Evolutionary conservation across 1,140 invertebrate species (phyloP), one percentile per base, ranked within the genome.

Genomic region (Aphelenchoides besseyi): DNA sequence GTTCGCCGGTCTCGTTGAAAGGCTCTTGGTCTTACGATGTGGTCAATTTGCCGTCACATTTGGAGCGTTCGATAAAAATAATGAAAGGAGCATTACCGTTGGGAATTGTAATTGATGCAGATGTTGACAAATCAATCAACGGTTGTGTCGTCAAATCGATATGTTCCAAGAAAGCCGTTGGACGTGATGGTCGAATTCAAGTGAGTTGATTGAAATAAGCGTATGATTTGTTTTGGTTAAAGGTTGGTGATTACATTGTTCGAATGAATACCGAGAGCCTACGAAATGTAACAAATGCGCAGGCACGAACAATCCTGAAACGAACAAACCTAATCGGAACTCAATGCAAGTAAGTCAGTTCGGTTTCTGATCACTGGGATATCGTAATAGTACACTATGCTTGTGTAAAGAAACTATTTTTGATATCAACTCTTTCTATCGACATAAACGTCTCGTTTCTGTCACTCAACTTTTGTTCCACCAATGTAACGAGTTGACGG

Each of bases 261-360:
- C 79, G 86, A 12, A 85, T 91, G 36, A 91, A 91, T 82, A 88
- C 89, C 79, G 90, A 91, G 85, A 88, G 84, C 71, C 85, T 91
- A 74, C 85, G 89, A 32, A 87, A 87, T 72, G 87, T 88, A 3
- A 89, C 88, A 0, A 88, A 88, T 75, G 86, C 89, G 3, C 89
- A 90, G 85, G 89, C 89, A 3, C 79, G 88, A 72, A 88, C 89
- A 5, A 89, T 91, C 41, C 83, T 91, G 12, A 81, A 88, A 26
- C 78, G 89, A 64, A 88, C 88, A 3, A 88, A 89, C 72, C 85
- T 90, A 2, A 85, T 89, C 67, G 84, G 84, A 64, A 85, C 84
- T 18, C 86, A 88, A 76, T 87, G 88, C 67, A 87, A 85, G 88
- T 89, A 80, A 81, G 84, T 74, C n/a, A n/a, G n/a, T n/a, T n/a